These are phyloP conservation scores for Keiferia lycopersicella DNA, from an alignment of 2,888 invertebrate species.

Conservation along the genomic window DNA sequence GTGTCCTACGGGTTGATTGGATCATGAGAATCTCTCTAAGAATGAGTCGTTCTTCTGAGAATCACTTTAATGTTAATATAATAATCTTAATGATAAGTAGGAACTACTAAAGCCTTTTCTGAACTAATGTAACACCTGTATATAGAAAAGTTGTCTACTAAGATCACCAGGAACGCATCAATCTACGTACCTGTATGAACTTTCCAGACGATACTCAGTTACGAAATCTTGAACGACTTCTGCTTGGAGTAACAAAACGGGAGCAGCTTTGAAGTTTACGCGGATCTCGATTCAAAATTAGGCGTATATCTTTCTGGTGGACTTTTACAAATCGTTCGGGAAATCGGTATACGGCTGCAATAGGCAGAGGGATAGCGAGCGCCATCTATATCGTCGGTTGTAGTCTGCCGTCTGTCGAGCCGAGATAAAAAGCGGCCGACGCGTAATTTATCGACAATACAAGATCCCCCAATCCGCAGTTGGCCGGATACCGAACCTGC, in stretches of 20 bases:
- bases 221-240: not conserved
- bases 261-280: not conserved
- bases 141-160: not conserved
- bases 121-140: too few relatives aligned
- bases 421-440: slow-evolving; percentile 15
- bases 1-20: slow-evolving; percentile 42
- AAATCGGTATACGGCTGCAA: slow-evolving; percentile 13
- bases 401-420: not conserved
- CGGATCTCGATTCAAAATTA: slow-evolving; percentile 19
- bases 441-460: slow-evolving; percentile 12
- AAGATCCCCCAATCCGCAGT: not conserved
- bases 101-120: not conserved
- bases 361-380: not conserved
- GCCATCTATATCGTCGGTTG: not conserved
- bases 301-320: slow-evolving; percentile 18
- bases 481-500: not conserved
- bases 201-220: slow-evolving; percentile 2
- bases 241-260: not conserved
- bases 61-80: not conserved
- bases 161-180: not conserved
- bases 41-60: slow-evolving; percentile 2
- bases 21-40: slow-evolving; percentile 19
- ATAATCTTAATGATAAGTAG: not conserved
- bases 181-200: not conserved
- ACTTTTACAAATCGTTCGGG: slow-evolving; percentile 25